These are phyloP conservation scores for Stigmatopora argus DNA, from an alignment of 2,113 vertebrate species.

Conservation along the genomic window DNA sequence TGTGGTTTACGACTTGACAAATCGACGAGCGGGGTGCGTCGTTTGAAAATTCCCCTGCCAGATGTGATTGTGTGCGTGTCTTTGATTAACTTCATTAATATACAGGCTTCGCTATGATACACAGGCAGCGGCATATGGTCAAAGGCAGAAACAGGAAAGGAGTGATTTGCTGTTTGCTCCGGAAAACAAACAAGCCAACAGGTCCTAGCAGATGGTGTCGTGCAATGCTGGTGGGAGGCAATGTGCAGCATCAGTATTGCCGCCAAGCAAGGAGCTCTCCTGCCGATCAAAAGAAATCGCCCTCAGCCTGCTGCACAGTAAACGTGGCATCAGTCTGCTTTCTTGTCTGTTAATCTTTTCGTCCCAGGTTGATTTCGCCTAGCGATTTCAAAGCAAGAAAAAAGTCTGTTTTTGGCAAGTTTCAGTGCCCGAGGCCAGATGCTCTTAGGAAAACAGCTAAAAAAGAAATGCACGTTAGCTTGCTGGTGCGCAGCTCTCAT, in stretches of 20 bases:
- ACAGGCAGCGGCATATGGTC: conserved; percentile 93
- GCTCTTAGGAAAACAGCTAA: conserved; percentile 55
- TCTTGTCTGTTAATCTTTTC: conserved; percentile 62
- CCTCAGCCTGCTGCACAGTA: conserved; percentile 65
- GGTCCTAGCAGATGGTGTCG: conserved; percentile 95
- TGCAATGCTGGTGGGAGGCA: conserved; percentile 78
- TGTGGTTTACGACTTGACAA: conserved; percentile 35
- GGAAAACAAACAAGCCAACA: conserved; percentile 99
- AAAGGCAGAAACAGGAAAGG: conserved; percentile 91
- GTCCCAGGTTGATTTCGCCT: conserved; percentile 59
- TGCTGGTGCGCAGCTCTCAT: conserved; percentile 54
- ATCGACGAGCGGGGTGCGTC: conserved; percentile 42
- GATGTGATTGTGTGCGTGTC: conserved; percentile 59
- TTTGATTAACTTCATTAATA: conserved; percentile 97
- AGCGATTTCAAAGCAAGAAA: conserved; percentile 58
- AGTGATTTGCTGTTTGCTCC: conserved; percentile 98
- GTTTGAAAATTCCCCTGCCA: conserved; percentile 55
- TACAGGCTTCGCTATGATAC: conserved; percentile 90
- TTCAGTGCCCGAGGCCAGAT: conserved; percentile 57
- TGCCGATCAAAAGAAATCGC: conserved; percentile 66
- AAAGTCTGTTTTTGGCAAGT: conserved; percentile 54
- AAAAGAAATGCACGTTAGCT: conserved; percentile 54
- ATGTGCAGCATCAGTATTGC: conserved; percentile 56
- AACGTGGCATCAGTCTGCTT: conserved; percentile 68
- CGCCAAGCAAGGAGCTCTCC: conserved; percentile 60